Evolutionary conservation across 2,888 invertebrate genomes (phyloP), one percentile per base, ranked within the genome.

Genomic region (Pheosia tremula): DNA sequence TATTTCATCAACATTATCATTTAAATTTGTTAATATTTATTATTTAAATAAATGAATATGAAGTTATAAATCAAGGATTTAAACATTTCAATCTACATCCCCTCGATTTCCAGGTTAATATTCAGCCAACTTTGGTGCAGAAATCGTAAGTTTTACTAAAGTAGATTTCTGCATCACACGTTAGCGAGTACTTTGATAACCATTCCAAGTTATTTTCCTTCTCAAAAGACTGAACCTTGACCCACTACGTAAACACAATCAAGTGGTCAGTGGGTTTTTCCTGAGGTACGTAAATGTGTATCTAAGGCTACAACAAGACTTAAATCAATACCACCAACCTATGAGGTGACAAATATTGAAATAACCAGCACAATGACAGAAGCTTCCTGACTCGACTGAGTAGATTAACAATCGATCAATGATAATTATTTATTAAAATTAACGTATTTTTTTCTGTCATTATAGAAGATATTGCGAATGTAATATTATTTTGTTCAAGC

Each of bases 151-250:
- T 10, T 4, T 43, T 43, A 43, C 43, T n/a, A 50, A 8, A 24
- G 50, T 5, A 50, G 50, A 36, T 53, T 53, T 36, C 24, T 64
- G 53, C 62, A 62, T 53, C 10, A 6, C 58, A 36, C 43, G 61
- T 52, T 59, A 43, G 38, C 55, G 64, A 52, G 64, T 63, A 64
- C 59, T 67, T 55, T 56, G 61, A 63, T 58, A 45, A 41, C 38
- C 57, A 62, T 57, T 59, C 60, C 59, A 61, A 58, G 62, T 67
- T 76, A 67, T 73, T 79, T 78, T 76, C 75, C 77, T 72, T 69
- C 67, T 67, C 59, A 13, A 55, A 59, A 68, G 64, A 80, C 81
- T 75, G 81, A 78, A 75, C 84, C 79, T 77, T 70, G 80, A 75
- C 74, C 73, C 58, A 63, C 67, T 78, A 75, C 73, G 63, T 68